phyloP scores from a whole-genome alignment of 2,113 vertebrate species.

The Oreocharis arfaki region DNA sequence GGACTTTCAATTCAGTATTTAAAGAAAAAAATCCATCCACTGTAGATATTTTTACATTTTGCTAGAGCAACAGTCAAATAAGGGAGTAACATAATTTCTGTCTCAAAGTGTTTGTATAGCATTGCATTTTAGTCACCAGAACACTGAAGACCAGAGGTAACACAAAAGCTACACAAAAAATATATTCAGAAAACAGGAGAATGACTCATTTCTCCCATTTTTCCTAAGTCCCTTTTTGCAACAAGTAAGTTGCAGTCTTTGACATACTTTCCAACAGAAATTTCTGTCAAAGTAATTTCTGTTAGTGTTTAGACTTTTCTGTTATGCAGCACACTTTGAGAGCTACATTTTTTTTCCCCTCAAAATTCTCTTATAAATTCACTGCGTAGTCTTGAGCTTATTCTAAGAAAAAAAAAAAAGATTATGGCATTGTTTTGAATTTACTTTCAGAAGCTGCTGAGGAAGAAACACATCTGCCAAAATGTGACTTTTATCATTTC shows the following conservation, averaged over 20 bases:
- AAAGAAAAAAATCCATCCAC: not conserved
- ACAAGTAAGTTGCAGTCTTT: not conserved
- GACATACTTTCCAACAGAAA: not conserved
- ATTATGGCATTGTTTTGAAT: not conserved
- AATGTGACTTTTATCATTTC: not conserved
- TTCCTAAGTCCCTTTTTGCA: not conserved
- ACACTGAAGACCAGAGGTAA: constrained; percentile 46
- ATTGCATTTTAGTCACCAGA: not conserved
- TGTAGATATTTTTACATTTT: not conserved
- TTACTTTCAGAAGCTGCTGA: not conserved
- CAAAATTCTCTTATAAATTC: not conserved
- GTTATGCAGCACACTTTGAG: not conserved
- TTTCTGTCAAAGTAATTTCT: not conserved
- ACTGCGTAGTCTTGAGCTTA: not conserved
- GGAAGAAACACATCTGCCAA: not conserved
- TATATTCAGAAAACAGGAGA: not conserved
- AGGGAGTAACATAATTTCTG: not conserved
- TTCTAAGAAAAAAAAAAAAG: not conserved
- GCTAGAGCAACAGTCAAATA: not conserved
- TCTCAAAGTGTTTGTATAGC: not conserved
- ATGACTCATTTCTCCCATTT: not conserved
- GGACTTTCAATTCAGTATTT: not conserved
- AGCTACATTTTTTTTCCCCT: not conserved
- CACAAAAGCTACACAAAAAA: not conserved
- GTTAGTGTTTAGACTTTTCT: not conserved